Percentiles rank a stretch among this genome's conserved stretches.
phyloP scores from a whole-genome alignment of 2,113 vertebrate species.

The Vidua chalybeata region DNA sequence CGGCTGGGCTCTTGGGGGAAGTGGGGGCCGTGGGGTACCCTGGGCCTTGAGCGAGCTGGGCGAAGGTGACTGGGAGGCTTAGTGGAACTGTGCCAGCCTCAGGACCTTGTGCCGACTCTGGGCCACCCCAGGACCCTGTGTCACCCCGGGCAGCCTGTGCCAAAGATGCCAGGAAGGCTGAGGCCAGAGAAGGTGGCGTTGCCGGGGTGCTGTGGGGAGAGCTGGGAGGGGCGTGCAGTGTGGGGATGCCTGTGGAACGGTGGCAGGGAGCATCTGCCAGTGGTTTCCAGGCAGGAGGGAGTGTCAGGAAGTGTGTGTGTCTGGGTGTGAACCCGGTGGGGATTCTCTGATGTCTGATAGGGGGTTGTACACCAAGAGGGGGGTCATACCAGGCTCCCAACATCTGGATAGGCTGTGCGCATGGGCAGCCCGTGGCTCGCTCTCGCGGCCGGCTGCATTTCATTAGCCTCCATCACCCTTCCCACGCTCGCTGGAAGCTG shows the following conservation, averaged over 20 bases:
- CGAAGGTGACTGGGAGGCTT: neutral
- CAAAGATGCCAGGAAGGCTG: neutral
- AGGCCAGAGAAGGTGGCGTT: neutral
- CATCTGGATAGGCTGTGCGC: neutral
- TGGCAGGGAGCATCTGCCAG: neutral
- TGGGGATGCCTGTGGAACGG: rapidly evolving
- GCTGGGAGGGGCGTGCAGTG: rapidly evolving
- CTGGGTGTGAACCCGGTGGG: neutral
- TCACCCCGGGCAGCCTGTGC: neutral
- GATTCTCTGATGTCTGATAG: neutral
- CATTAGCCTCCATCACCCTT: slow-evolving; percentile 46
- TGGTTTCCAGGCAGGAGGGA: neutral
- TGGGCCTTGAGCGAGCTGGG: rapidly evolving
- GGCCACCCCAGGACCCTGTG: neutral
- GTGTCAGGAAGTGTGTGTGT: neutral
- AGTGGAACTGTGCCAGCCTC: neutral
- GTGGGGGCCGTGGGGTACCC: neutral
- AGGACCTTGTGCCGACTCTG: neutral
- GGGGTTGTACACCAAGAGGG: neutral
- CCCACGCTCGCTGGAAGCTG: slow-evolving; percentile 34
- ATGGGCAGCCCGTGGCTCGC: neutral
- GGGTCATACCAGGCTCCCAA: neutral
- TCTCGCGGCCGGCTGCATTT: neutral
- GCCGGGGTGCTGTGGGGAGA: rapidly evolving
- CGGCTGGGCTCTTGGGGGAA: neutral